Conservation (phyloP, 2,113 vertebrate species). For the Laticauda colubrina region DNA sequence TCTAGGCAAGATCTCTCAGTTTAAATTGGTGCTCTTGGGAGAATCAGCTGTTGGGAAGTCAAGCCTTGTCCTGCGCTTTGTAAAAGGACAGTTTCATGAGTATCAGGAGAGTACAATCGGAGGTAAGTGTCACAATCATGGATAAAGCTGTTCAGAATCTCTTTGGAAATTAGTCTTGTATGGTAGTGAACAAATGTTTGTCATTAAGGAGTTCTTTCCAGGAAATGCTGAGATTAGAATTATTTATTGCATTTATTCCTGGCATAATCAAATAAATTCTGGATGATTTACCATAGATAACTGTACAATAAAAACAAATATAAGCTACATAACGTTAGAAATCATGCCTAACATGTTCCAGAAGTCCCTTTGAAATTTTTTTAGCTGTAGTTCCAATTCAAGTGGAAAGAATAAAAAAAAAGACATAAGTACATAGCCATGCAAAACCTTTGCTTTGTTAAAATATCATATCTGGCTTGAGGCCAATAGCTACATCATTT, state of each 20-base stretch:
- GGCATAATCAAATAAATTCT: not conserved
- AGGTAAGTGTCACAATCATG: constrained; percentile 73
- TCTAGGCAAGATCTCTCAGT: constrained; percentile 95
- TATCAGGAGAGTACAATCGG: constrained; percentile 99
- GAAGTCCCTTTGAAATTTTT: not conserved
- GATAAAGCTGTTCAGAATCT: not conserved
- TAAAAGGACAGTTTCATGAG: constrained; percentile 98
- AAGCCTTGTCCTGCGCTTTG: constrained; percentile 96
- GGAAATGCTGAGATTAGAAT: not conserved
- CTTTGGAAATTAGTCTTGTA: not conserved
- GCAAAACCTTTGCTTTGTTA: not conserved
- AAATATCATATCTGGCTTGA: not conserved
- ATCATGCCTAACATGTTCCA: not conserved
- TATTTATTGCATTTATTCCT: not conserved
- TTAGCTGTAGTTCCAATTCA: not conserved
- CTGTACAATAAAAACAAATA: not conserved
- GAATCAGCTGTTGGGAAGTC: constrained; percentile 97
- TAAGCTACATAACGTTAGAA: not conserved
- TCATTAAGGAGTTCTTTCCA: not conserved
- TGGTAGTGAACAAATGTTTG: not conserved
- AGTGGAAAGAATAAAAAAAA: not conserved
- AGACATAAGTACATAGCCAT: not conserved
- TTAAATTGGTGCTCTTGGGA: constrained; percentile 93
- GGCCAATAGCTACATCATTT: not conserved
- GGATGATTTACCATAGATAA: not conserved